phyloP scores from a whole-genome alignment of 2,113 vertebrate genomes.

The Atractosteus spatula region DNA sequence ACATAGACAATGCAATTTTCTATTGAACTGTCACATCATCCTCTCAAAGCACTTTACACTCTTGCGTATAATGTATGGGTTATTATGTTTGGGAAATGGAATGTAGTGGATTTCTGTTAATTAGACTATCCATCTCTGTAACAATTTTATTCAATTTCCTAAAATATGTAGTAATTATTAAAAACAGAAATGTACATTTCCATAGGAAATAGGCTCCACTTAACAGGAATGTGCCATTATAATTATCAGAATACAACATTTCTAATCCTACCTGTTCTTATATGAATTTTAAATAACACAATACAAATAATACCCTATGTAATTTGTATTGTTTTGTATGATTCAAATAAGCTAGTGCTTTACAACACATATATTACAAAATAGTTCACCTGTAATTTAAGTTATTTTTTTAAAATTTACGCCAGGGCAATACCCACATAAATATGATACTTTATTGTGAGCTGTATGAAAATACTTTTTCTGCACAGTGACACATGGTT shows the following conservation, averaged over 20 bases:
- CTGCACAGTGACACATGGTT: neutral
- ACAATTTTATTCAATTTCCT: constrained; percentile 24
- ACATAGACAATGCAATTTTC: constrained; percentile 15
- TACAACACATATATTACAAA: constrained; percentile 9
- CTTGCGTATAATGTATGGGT: constrained; percentile 14
- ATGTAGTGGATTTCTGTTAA: constrained; percentile 12
- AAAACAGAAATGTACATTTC: constrained; percentile 12
- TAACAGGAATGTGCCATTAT: neutral
- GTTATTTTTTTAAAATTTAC: constrained; percentile 17
- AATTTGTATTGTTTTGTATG: neutral
- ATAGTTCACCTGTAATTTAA: constrained; percentile 6
- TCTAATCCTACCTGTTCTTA: neutral
- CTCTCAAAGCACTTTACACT: constrained; percentile 6
- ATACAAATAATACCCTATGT: no score
- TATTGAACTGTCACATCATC: constrained; percentile 7
- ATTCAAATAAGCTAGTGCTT: neutral
- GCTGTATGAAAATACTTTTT: neutral
- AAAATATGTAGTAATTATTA: constrained; percentile 14
- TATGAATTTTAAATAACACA: no score
- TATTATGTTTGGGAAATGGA: constrained; percentile 2
- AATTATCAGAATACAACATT: neutral
- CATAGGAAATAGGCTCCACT: neutral
- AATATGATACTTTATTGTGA: constrained; percentile 1
- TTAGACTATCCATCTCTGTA: constrained; percentile 20
- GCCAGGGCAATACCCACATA: constrained; percentile 1